Conservation (phyloP, 1,140 invertebrate species). For the Calosoma granatense region DNA sequence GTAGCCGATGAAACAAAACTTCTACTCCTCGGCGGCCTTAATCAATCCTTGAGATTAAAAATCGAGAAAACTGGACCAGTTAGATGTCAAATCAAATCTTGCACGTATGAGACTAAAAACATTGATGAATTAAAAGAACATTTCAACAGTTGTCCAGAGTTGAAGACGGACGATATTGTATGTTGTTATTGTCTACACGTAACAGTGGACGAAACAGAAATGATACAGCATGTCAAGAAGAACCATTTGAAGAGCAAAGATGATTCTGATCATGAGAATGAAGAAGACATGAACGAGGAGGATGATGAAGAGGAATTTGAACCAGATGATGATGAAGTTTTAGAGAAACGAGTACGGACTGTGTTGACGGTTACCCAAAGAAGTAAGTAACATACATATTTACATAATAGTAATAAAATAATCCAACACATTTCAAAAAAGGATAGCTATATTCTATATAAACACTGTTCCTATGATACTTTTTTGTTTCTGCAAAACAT, state of each 20-base stretch:
- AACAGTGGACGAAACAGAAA: constrained; percentile 17
- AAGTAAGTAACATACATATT: no score
- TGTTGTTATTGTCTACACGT: constrained; percentile 19
- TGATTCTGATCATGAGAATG: constrained; percentile 20
- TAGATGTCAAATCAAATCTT: background rate
- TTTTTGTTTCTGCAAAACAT: background rate
- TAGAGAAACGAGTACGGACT: background rate
- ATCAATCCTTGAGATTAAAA: background rate
- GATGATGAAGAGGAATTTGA: constrained; percentile 8
- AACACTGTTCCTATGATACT: no score
- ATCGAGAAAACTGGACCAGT: background rate
- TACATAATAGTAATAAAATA: no score
- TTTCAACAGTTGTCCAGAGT: constrained; percentile 10
- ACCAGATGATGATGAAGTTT: background rate
- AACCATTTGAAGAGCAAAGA: constrained; percentile 23
- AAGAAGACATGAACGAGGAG: constrained; percentile 20
- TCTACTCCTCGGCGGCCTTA: background rate
- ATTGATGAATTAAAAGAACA: constrained; percentile 22
- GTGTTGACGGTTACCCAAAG: no score
- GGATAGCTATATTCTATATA: no score
- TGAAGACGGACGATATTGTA: constrained; percentile 20
- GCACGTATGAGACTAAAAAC: background rate
- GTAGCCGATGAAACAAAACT: background rate
- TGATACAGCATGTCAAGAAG: constrained; percentile 11
- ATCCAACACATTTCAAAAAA: no score